These are phyloP conservation scores for Montipora efflorescens DNA, from an alignment of 64 coral and sea anemone genomes.

Conservation along the genomic window DNA sequence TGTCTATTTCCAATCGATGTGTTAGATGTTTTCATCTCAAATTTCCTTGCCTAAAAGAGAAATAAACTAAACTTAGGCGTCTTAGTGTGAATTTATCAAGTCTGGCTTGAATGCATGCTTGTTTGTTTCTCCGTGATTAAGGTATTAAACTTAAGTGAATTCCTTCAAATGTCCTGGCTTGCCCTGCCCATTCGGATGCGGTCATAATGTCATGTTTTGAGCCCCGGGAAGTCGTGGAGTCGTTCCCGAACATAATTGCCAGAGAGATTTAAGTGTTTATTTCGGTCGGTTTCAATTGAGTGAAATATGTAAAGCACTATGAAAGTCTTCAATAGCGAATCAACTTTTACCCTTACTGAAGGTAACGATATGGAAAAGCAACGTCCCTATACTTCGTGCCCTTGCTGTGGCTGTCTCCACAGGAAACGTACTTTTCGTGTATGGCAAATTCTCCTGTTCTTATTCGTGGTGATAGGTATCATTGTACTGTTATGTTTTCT, in stretches of 20 bases:
- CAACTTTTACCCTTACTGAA: background rate
- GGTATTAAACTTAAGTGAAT: too few species aligned
- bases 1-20: too few species aligned
- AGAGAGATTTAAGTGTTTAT: background rate
- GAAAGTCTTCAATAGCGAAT: background rate
- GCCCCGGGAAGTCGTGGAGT: background rate
- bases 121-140: too few species aligned
- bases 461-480: background rate
- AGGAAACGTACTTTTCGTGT: background rate
- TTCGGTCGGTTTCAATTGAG: background rate
- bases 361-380: background rate
- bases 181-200: too few species aligned
- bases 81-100: too few species aligned
- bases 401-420: background rate
- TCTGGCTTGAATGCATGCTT: too few species aligned
- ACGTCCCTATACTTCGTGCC: background rate
- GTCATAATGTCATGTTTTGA: too few species aligned
- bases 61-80: too few species aligned
- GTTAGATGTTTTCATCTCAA: too few species aligned
- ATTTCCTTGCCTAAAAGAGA: too few species aligned
- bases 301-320: too few species aligned
- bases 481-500: background rate
- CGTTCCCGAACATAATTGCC: background rate
- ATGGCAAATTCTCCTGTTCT: conserved; percentile 12
- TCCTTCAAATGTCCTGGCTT: too few species aligned